phyloP scores from a whole-genome alignment of 2,797 vertebrate species.

The Monodelphis domestica region DNA sequence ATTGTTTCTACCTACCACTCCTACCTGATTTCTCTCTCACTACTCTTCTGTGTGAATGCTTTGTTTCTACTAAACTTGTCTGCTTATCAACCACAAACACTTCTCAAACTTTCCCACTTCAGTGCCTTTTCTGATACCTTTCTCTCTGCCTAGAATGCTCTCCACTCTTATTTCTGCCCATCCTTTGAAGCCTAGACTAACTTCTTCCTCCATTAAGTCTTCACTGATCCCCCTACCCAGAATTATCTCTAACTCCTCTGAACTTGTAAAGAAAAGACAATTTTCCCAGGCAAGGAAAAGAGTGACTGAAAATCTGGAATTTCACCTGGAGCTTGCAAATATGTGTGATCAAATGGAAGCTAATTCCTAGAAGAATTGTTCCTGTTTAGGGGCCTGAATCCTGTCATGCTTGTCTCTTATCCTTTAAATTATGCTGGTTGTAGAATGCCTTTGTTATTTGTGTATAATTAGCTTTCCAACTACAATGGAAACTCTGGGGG shows the following conservation, averaged over 20 bases:
- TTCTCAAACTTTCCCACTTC: neutral
- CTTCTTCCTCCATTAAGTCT: neutral
- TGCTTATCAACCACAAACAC: neutral
- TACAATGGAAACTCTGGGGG: constrained; percentile 1
- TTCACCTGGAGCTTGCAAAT: neutral
- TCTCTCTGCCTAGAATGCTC: neutral
- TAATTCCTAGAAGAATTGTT: neutral
- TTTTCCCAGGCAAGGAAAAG: neutral
- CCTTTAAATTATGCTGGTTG: neutral
- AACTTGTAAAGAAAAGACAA: neutral
- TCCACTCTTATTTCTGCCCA: neutral
- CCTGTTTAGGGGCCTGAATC: neutral
- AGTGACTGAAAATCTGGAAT: neutral
- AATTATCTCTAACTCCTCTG: neutral
- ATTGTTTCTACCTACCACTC: neutral
- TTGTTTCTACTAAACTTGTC: neutral
- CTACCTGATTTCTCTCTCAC: neutral
- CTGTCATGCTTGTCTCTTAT: neutral
- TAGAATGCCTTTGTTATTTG: neutral
- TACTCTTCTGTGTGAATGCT: neutral
- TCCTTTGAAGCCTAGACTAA: neutral
- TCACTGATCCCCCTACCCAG: neutral
- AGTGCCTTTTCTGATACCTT: neutral
- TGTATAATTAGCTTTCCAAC: neutral
- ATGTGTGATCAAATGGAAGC: neutral